Evolutionary conservation across 2,797 vertebrate genomes (phyloP), one percentile per base, ranked within the genome.

Genomic region (Novumbra hubbsi): DNA sequence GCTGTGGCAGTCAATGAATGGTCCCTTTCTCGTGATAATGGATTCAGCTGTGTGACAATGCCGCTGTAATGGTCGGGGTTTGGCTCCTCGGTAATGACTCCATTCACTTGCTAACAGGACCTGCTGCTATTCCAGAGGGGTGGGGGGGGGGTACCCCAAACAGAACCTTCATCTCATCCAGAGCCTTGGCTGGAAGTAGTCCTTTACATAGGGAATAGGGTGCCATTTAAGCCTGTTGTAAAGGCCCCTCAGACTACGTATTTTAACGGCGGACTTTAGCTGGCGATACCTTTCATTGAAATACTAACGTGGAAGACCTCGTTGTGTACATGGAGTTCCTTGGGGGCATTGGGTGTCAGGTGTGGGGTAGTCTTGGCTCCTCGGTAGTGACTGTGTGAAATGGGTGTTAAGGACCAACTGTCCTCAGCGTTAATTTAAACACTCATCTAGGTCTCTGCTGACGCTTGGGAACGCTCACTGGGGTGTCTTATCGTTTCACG

Each of bases 1-100:
- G 89, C 86, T 88, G 91, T 89, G 92, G 94, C 21, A 94, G 94
- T 97, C 95, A 93, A 96, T 97, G 97, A 97, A 97, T 95, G 92
- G 91, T 90, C 89, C 90, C 93, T 96, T 98, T 98, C 94, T 96
- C 92, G 96, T 97, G 96, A 93, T 97, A 98, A 98, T 95, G 90
- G 94, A 90, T 95, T 94, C 92, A 95, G 93, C 94, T 94, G 92
- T 91, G 93, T 88, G 79, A 95, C 93, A 95, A 94, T 94, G 91
- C 93, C 94, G 93, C 95, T 95, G 52, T 96, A 96, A 95, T 96
- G 94, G 93, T 91, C 90, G 90, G 91, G 92, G 94, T 92, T 94
- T 91, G 92, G 91, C 88, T 45, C 41, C 84, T 77, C 3, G 52
- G 94, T 95, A 94, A 95, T 95, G 95, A 96, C 93, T 91, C 92